Evolutionary conservation across 2,797 vertebrate species (phyloP), one percentile per base, ranked within the genome.

Genomic region (Phrynocephalus forsythii): DNA sequence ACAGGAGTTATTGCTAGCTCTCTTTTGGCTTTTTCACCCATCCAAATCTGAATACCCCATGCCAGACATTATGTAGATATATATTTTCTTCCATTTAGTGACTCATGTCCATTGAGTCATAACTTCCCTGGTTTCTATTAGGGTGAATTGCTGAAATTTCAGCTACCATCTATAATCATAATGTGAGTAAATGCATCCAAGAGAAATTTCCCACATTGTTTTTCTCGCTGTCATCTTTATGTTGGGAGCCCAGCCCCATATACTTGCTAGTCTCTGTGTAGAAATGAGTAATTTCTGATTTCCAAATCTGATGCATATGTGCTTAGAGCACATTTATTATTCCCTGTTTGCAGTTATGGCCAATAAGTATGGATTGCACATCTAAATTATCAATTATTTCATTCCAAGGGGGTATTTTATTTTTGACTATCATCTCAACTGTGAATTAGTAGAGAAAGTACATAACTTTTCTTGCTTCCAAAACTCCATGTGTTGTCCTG

Each of bases 71-170:
- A 87, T 85, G 66, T 72, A 82, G 56, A 81, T 0, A 91, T 63
- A 0, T 69, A 28, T 93, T 82, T 88, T 30, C 73, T 75, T 82
- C 86, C 88, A 88, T 33, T 0, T 87, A 0, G 0, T 93, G 91
- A 91, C 63, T 93, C 71, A 84, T n/a, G 48, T 84, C 89, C 66
- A 83, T 60, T 67, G 86, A 93, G 78, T 90, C 87, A 84, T 44
- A 48, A 8, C 0, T 83, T 86, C 52, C 83, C 84, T 82, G 13
- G 20, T 0, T 90, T 87, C 66, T 79, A 85, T 91, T 86, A 91
- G 68, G 26, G 4, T 71, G 87, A 89, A 78, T 90, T 87, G 5
- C 0, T 71, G 81, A 86, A 87, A 82, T 88, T 15, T 80, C 84
- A 87, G 81, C 77, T 63, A 88, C 85, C 16, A 38, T 11, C 50